Percentiles rank a stretch among this genome's conserved stretches.
phyloP scores from a whole-genome alignment of 2,113 vertebrate genomes.

The Platysternon megacephalum region DNA sequence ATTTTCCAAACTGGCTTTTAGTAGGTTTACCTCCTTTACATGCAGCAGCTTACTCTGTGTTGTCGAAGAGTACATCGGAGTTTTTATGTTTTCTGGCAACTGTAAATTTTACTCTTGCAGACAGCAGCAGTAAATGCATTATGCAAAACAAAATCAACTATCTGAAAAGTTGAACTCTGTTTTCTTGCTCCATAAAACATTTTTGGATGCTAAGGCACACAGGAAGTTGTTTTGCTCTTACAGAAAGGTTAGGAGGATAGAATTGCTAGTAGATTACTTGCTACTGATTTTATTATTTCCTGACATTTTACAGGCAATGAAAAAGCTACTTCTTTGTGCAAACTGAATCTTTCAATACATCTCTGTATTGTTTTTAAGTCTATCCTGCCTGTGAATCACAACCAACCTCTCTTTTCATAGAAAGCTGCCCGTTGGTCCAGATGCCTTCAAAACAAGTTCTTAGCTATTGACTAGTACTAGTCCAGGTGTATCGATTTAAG shows the following conservation, averaged over 20 bases:
- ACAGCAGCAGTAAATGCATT: constrained; percentile 74
- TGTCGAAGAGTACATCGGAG: constrained; percentile 58
- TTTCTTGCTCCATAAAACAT: constrained; percentile 67
- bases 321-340: constrained; percentile 1
- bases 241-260: constrained; percentile 32
- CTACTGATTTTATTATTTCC: constrained; percentile 21
- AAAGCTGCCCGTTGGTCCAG: background rate
- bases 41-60: constrained; percentile 51
- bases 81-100: constrained; percentile 69
- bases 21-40: constrained; percentile 49
- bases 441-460: background rate
- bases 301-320: constrained; percentile 23
- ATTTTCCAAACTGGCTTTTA: constrained; percentile 63
- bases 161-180: constrained; percentile 71
- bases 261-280: constrained; percentile 13
- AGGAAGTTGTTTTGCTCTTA: constrained; percentile 52
- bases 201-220: constrained; percentile 55
- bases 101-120: constrained; percentile 71
- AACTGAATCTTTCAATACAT: background rate
- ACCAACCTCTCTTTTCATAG: background rate
- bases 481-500: background rate
- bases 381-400: constrained; percentile 1
- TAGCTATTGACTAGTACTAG: background rate
- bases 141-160: constrained; percentile 66
- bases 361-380: background rate